Base-by-base conservation (phyloP, 1,140 invertebrate genomes). In the Calliopsis andreniformis region DNA sequence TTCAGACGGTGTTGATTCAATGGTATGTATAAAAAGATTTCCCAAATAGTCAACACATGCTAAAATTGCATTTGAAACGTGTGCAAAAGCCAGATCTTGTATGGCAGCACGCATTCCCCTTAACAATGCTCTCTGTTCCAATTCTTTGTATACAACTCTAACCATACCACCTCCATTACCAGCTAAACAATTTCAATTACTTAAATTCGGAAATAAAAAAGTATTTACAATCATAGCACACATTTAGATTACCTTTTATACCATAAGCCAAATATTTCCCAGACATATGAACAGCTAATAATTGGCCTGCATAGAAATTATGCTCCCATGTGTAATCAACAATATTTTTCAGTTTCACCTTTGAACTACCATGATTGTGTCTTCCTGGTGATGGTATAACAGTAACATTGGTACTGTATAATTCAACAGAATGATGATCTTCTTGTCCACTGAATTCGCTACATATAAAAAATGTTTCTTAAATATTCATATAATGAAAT, bases 251-350 rank as follows among this genome's bases (percentile, higher is more conserved):
- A 97, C 97, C 95, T 95, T 96, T 98, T 64, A 98, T 95, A 58
- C 95, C 96, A 93, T 98, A 99, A 0, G 97, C 98, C 80, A 98
- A 92, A 89, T 96, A 97, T 86, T 96, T 96, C 79, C 96, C 96
- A 89, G 94, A 95, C 76, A 96, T 94, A 91, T 99, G 97, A 58
- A 97, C 95, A 45, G 97, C 97, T n/a, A 98, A 93, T 28, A 99
- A 90, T 85, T 97, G 96, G 1, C 98, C 97, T 10, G 94, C 93
- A 83, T 98, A 97, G 88, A 96, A 96, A 83, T 95, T 94, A 32
- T 95, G 94, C 86, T 98, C 97, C 98, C 98, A 99, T 73, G 96
- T 96, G 89, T 97, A 98, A 84, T 98, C 97, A 14, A 98, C 97
- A 58, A 98, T 94, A 89, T 96, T 98, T 85, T 96, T 97, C 23